Evolutionary conservation across 2,888 invertebrate genomes (phyloP).

Genomic region (Aricia artaxerxes): DNA sequence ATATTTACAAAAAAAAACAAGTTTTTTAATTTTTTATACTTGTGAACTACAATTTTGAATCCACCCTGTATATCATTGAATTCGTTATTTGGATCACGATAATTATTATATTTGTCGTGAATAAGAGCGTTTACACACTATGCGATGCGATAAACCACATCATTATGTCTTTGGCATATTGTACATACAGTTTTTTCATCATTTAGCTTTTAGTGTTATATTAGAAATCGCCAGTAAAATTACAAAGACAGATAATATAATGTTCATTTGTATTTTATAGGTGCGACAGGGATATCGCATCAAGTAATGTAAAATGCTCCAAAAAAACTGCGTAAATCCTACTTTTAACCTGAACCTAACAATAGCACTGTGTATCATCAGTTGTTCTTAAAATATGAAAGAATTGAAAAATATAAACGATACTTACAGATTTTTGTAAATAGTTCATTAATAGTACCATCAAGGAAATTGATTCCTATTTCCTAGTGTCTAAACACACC

Average conservation of each 20-base stretch:
- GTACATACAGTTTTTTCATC: too few species aligned
- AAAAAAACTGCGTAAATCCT: too few species aligned
- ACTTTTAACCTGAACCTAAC: background rate
- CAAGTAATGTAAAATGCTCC: too few species aligned
- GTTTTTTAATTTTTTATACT: background rate
- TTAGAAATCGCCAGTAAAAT: too few species aligned
- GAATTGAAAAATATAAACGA: background rate
- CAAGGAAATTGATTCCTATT: too few species aligned
- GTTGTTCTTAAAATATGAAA: background rate
- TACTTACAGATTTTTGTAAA: too few species aligned
- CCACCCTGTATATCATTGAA: constrained; percentile 5
- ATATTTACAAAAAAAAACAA: background rate
- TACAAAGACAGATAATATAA: too few species aligned
- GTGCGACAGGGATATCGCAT: too few species aligned
- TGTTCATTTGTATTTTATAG: too few species aligned
- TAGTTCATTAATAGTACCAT: too few species aligned
- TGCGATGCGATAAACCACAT: background rate
- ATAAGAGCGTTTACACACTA: background rate
- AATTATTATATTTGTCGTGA: background rate
- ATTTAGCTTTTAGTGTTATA: too few species aligned
- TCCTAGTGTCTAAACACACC: too few species aligned
- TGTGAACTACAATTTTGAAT: constrained; percentile 9
- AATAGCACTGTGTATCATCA: background rate
- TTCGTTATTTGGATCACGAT: background rate
- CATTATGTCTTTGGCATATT: background rate